A percentile compares a stretch with the other conserved stretches of the same genome.
Conservation (phyloP, 2,888 invertebrate species). For the Cataglyphis cursor region DNA sequence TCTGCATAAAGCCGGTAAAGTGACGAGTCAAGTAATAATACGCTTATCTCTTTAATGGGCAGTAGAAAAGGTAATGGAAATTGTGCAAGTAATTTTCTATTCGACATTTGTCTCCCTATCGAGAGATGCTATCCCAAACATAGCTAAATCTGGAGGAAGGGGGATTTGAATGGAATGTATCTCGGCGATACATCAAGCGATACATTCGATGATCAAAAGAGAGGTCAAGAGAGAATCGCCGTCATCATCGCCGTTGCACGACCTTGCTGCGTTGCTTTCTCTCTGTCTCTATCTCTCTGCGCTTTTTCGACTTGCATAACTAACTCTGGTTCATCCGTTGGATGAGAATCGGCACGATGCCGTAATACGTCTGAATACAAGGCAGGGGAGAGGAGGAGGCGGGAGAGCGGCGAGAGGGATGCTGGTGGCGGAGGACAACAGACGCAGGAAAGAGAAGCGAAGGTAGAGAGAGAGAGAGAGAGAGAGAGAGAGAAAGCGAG, state of each 20-base stretch:
- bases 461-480: conserved; percentile 33
- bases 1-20: not conserved
- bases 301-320: conserved; percentile 78
- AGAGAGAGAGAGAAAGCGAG: conserved; percentile 16
- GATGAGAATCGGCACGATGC: conserved; percentile 79
- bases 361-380: conserved; percentile 78
- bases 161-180: conserved; percentile 1
- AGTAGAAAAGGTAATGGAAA: conserved; percentile 25
- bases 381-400: conserved; percentile 60
- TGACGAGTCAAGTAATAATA: conserved; percentile 6
- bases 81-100: conserved; percentile 56
- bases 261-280: conserved; percentile 60
- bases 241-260: conserved; percentile 46
- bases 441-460: conserved; percentile 62
- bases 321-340: conserved; percentile 72
- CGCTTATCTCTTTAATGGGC: conserved; percentile 11
- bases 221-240: conserved; percentile 34
- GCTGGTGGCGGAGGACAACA: conserved; percentile 63
- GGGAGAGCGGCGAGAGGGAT: conserved; percentile 56
- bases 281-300: conserved; percentile 43
- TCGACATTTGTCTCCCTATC: not conserved
- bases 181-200: not conserved
- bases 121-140: not conserved
- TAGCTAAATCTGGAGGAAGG: not conserved
- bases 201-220: not conserved